These are phyloP conservation scores for Anthopleura sola DNA, from an alignment of 64 coral and sea anemone genomes.

Conservation along the genomic window DNA sequence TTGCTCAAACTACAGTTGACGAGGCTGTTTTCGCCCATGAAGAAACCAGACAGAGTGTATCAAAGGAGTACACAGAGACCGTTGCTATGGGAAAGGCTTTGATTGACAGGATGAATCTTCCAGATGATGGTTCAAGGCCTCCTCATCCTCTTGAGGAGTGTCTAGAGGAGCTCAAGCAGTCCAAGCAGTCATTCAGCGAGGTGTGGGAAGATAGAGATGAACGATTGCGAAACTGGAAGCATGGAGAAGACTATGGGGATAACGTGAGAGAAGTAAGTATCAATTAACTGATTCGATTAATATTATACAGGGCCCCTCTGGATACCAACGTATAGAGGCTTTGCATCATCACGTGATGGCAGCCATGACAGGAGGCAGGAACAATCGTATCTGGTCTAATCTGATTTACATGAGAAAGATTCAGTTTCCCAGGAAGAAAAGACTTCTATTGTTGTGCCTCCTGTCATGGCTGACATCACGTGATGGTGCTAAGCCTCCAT, in stretches of 20 bases:
- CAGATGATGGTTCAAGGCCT: conserved; percentile 25
- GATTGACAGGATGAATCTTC: conserved; percentile 80
- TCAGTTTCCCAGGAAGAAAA: no score
- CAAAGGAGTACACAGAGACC: conserved; percentile 74
- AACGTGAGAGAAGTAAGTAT: conserved; percentile 56
- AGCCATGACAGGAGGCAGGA: no score
- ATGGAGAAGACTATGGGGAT: conserved; percentile 56
- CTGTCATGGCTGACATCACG: no score
- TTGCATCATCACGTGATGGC: no score
- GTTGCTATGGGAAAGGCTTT: conserved; percentile 76
- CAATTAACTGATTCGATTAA: not conserved
- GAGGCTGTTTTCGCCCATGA: conserved; percentile 55
- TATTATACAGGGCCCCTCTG: not conserved
- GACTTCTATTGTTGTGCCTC: no score
- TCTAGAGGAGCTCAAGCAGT: conserved; percentile 59
- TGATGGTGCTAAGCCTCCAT: no score
- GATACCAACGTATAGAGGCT: no score
- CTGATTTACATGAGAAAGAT: no score
- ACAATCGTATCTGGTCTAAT: no score
- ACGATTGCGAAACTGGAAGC: conserved; percentile 62
- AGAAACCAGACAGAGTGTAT: conserved; percentile 67
- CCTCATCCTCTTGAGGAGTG: conserved; percentile 84
- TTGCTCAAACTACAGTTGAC: conserved; percentile 29
- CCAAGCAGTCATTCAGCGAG: conserved; percentile 56
- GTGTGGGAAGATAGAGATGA: conserved; percentile 72